Evolutionary conservation across 2,113 vertebrate genomes (phyloP).

Genomic region (Carassius auratus): DNA sequence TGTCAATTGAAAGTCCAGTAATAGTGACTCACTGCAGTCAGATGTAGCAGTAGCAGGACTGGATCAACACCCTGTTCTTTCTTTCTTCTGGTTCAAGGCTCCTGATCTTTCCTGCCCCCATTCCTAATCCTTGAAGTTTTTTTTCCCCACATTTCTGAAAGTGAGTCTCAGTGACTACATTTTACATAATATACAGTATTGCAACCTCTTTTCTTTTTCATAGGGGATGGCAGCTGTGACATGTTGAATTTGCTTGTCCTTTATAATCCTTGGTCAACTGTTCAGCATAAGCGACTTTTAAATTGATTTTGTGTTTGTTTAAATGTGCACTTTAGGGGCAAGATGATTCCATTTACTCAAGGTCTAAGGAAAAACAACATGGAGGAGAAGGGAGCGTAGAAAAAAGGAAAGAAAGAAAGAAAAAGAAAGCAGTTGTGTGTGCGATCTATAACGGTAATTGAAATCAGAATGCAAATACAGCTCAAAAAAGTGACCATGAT

Average conservation of each 20-base stretch:
- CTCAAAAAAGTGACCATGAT: too few relatives aligned
- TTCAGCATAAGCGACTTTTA: conserved; percentile 40
- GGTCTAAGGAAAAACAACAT: conserved; percentile 4
- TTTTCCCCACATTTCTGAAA: background rate
- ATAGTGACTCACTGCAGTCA: background rate
- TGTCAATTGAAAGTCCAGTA: background rate
- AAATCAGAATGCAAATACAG: too few relatives aligned
- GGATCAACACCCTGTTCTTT: background rate
- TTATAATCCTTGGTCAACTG: conserved; percentile 7
- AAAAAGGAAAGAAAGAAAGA: background rate
- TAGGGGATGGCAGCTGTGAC: background rate
- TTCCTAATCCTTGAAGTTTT: too few relatives aligned
- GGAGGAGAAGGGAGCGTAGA: background rate
- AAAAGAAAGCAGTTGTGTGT: too few relatives aligned
- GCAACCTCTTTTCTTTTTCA: background rate
- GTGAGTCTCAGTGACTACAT: background rate
- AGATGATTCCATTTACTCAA: conserved; percentile 43
- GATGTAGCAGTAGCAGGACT: background rate
- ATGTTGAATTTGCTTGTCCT: conserved; percentile 38
- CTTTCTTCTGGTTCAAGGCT: background rate
- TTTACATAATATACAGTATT: background rate
- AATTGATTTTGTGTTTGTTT: conserved; percentile 42
- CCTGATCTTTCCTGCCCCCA: too few relatives aligned
- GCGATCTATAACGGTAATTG: background rate
- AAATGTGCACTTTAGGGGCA: background rate